Percentiles rank a stretch among this genome's conserved stretches.
phyloP scores from a whole-genome alignment of 2,113 vertebrate species.

The Heterotis niloticus region DNA sequence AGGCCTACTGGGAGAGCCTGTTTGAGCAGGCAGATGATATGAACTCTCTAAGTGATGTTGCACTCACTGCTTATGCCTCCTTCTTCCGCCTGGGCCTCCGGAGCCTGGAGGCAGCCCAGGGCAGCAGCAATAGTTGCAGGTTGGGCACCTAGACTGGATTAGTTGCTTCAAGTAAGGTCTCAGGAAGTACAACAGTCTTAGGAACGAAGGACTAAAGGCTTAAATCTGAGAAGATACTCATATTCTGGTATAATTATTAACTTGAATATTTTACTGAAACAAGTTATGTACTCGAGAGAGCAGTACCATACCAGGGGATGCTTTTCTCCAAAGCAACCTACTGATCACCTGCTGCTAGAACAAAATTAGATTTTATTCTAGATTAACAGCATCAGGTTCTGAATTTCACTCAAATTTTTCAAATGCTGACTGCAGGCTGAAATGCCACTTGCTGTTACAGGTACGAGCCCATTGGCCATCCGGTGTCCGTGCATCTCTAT shows the following conservation, averaged over 20 bases:
- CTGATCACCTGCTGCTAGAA: too few relatives aligned
- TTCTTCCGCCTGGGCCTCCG: slow-evolving; percentile 79
- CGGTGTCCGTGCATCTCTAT: slow-evolving; percentile 83
- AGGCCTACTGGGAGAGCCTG: slow-evolving; percentile 91
- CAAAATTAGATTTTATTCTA: too few relatives aligned
- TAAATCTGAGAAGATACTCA: too few relatives aligned
- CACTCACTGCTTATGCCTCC: slow-evolving; percentile 78
- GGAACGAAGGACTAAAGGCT: too few relatives aligned
- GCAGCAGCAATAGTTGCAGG: slow-evolving; percentile 59
- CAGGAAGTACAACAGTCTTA: too few relatives aligned
- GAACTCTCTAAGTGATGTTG: slow-evolving; percentile 75
- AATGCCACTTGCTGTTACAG: slow-evolving; percentile 49
- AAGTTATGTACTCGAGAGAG: too few relatives aligned
- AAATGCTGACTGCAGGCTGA: too few relatives aligned
- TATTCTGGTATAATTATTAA: too few relatives aligned
- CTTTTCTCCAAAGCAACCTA: neutral
- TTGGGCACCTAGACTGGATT: slow-evolving; percentile 24
- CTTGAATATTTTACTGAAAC: too few relatives aligned
- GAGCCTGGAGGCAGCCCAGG: slow-evolving; percentile 49
- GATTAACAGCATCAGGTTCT: too few relatives aligned
- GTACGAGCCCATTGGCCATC: slow-evolving; percentile 77
- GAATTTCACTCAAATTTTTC: too few relatives aligned
- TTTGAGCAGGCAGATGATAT: slow-evolving; percentile 74
- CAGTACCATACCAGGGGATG: neutral
- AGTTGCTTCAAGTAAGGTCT: too few relatives aligned